Evolutionary conservation across 2,888 invertebrate genomes (phyloP), one percentile per base, ranked within the genome.

Genomic region (Microctonus aethiopoides): DNA sequence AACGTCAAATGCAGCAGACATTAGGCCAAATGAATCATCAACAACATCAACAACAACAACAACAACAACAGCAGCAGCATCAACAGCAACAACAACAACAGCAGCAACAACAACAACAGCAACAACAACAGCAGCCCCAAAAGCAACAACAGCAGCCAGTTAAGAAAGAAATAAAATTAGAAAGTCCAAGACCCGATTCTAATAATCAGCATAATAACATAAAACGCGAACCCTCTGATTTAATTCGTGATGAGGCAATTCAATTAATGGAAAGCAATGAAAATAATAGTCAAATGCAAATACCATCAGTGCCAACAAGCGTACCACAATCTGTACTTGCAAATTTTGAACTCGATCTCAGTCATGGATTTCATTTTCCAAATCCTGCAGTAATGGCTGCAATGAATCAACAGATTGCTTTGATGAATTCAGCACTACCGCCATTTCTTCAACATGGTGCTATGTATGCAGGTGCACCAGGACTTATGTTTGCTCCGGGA

Each of bases 351-450:
- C 74, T 86, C 4, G 86, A 86, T 70, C 80, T 86, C 9, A 80
- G 80, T 65, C 85, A 85, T 70, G 81, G 86, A 24, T 86, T 86
- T 70, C 84, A 87, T 63, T 84, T 87, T 60, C 87, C 87, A 29
- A 87, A 84, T 39, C 87, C 87, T 0, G 87, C 87, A 0, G 86
- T 87, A 54, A 87, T 87, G 78, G 87, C 88, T 0, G 88, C 87
- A 0, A 86, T 87, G 85, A 88, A 88, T 71, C 88, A 88, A 72
- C 88, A 88, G 74, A 84, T 88, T 39, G 88, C 88, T 1, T 79
- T 88, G 74, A 88, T 88, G 85, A 88, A 88, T 67, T 88, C 88
- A 52, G 88, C 88, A 26, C 83, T 88, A 20, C 87, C 88, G 22
- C 87, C 88, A 4, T 88, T 88, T 76, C 82, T 88, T 65, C 88